phyloP scores from a whole-genome alignment of 1,140 invertebrate genomes.

The Drosophila punjabiensis region DNA sequence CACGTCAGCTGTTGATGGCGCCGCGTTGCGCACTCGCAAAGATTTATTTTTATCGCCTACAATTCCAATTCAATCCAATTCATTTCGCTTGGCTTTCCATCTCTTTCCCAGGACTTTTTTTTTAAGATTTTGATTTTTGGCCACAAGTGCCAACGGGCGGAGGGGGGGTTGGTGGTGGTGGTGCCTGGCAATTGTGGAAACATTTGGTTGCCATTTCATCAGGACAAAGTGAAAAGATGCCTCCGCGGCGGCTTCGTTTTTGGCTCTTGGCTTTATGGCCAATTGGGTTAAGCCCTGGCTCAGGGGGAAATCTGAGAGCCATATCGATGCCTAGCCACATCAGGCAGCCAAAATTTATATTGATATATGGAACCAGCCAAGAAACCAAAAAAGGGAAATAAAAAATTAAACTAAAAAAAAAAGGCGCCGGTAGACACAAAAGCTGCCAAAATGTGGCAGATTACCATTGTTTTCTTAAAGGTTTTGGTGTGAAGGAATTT shows the following conservation, averaged over 20 bases:
- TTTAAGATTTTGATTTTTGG: slow-evolving; percentile 57
- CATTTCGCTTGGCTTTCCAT: slow-evolving; percentile 62
- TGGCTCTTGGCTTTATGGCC: slow-evolving; percentile 59
- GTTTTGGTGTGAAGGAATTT: not conserved
- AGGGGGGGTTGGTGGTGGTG: too few species aligned
- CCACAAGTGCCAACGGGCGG: slow-evolving; percentile 46
- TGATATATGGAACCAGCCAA: slow-evolving; percentile 37
- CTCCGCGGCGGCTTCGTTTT: slow-evolving; percentile 14
- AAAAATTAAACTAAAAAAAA: slow-evolving; percentile 12
- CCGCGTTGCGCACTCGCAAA: slow-evolving; percentile 75
- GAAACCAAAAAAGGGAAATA: not conserved
- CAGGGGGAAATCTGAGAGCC: slow-evolving; percentile 8
- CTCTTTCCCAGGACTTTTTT: slow-evolving; percentile 23
- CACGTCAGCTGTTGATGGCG: slow-evolving; percentile 77
- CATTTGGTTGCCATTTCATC: slow-evolving; percentile 62
- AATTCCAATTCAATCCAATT: slow-evolving; percentile 82
- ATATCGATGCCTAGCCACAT: slow-evolving; percentile 44
- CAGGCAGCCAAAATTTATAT: slow-evolving; percentile 51
- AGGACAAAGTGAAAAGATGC: slow-evolving; percentile 44
- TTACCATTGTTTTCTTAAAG: not conserved
- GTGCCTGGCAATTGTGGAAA: slow-evolving; percentile 38
- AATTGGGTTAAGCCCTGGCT: slow-evolving; percentile 48
- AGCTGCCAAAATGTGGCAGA: slow-evolving; percentile 14
- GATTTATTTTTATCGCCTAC: slow-evolving; percentile 84
- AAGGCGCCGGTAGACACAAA: not conserved